These are phyloP conservation scores for Phalera bucephala DNA, from an alignment of 2,888 invertebrate genomes.

Conservation along the genomic window DNA sequence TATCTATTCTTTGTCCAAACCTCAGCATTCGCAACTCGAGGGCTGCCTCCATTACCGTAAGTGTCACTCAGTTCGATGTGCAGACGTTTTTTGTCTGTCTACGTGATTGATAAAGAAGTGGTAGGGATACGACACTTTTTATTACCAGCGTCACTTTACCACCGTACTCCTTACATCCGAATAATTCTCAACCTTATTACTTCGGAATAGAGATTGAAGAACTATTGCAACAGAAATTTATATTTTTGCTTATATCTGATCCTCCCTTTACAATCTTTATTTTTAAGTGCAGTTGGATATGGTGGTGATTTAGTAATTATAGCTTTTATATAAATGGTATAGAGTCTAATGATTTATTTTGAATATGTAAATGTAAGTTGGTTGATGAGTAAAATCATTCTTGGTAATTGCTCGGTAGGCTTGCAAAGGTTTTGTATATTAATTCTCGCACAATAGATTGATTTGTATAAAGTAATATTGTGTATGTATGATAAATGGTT, in stretches of 20 bases:
- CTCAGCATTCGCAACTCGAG: slow-evolving; percentile 36
- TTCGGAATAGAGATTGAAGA: slow-evolving; percentile 4
- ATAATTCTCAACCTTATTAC: slow-evolving; percentile 20
- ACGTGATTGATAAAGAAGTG: slow-evolving; percentile 77
- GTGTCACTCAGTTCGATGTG: slow-evolving; percentile 75
- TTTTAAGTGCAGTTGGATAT: slow-evolving; percentile 9
- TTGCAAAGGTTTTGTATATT: slow-evolving; percentile 45
- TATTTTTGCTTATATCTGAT: slow-evolving; percentile 27
- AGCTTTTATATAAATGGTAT: not conserved
- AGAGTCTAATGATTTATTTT: slow-evolving; percentile 3
- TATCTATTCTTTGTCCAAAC: slow-evolving; percentile 43
- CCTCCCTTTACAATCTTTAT: slow-evolving; percentile 29
- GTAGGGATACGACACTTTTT: slow-evolving; percentile 67
- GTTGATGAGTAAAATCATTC: slow-evolving; percentile 42
- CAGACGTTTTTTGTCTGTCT: slow-evolving; percentile 70
- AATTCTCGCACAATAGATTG: slow-evolving; percentile 40
- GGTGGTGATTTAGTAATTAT: slow-evolving; percentile 7
- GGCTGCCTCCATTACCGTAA: slow-evolving; percentile 72
- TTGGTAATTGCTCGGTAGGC: slow-evolving; percentile 39
- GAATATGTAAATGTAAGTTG: slow-evolving; percentile 13
- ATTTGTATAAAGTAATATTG: slow-evolving; percentile 6
- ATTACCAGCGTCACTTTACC: slow-evolving; percentile 30
- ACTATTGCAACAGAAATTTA: not conserved
- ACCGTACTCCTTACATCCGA: slow-evolving; percentile 3
- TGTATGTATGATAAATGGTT: no score